Conservation (phyloP, 2,888 invertebrate genomes). For the Caenorhabditis angaria region DNA sequence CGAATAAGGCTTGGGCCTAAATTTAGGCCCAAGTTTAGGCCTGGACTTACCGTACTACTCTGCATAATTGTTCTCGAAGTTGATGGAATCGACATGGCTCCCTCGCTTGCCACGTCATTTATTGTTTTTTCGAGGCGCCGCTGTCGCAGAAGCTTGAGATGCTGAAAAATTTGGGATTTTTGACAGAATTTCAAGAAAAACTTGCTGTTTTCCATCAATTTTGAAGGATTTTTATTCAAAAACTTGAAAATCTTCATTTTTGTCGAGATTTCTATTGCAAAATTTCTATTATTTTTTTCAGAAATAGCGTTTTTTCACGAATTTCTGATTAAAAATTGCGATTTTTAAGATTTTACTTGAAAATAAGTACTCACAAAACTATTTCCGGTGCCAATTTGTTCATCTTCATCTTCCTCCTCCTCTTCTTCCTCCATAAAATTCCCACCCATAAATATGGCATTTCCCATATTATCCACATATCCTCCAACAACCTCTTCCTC, state of each 20-base stretch:
- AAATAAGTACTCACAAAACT: not conserved
- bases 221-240: not conserved
- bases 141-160: constrained; percentile 5
- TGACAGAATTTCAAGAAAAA: not conserved
- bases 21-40: no score
- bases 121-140: constrained; percentile 13
- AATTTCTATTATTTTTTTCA: not conserved
- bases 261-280: not conserved
- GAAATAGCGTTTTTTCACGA: no score
- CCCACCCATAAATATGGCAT: constrained; percentile 41
- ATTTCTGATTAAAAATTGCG: not conserved
- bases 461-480: constrained; percentile 45
- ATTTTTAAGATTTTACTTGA: not conserved
- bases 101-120: constrained; percentile 8
- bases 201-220: not conserved
- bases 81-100: not conserved
- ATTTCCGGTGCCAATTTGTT: constrained; percentile 12
- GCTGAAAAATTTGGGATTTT: not conserved
- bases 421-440: constrained; percentile 18
- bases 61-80: not conserved
- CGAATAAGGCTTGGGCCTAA: no score
- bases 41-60: not conserved
- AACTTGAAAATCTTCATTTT: no score
- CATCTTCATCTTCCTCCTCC: constrained; percentile 1
- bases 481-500: constrained; percentile 27